Conservation (phyloP, 2,888 invertebrate genomes). For the Argynnis bischoffii region DNA sequence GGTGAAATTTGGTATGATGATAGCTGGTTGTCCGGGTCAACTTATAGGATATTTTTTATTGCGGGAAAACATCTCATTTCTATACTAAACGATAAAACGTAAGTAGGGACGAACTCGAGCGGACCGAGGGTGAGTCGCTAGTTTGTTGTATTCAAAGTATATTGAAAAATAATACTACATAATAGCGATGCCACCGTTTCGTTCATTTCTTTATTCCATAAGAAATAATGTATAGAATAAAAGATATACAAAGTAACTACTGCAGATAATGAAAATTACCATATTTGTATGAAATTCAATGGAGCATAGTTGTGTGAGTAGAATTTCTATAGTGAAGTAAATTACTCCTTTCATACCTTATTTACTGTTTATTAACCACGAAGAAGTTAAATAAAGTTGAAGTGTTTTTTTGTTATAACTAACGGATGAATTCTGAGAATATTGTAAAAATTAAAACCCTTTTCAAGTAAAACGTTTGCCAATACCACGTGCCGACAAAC, state of each 20-base stretch:
- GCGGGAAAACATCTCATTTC: no score
- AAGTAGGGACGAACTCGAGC: no score
- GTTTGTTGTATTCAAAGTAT: no score
- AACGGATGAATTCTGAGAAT: constrained; percentile 58
- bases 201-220: no score
- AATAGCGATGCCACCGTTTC: no score
- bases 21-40: no score
- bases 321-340: background rate
- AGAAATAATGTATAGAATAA: no score
- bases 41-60: no score
- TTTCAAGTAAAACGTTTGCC: constrained; percentile 54
- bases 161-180: no score
- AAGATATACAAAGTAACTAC: background rate
- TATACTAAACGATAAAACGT: no score
- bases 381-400: constrained; percentile 36
- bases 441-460: constrained; percentile 55
- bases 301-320: background rate
- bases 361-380: constrained; percentile 1
- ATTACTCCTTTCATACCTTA: background rate
- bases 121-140: no score
- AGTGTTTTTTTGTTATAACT: constrained; percentile 39
- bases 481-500: constrained; percentile 73
- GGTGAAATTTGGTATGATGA: no score
- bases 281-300: background rate
- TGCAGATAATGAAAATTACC: background rate